phyloP scores from a whole-genome alignment of 2,888 invertebrate genomes.

The Blastobasis lacticolella region DNA sequence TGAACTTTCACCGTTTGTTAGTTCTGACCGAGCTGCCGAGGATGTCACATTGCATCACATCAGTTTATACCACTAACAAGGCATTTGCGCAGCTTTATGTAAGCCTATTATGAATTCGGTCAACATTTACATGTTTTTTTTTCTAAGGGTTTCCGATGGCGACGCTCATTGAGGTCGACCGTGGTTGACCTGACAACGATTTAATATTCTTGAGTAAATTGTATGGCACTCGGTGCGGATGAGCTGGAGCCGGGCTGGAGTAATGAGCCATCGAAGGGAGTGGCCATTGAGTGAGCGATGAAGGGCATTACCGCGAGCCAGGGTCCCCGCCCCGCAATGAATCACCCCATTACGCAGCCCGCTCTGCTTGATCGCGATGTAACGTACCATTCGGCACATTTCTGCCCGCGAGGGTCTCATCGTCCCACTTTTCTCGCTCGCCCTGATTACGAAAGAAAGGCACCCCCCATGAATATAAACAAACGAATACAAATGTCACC shows the following conservation, averaged over 20 bases:
- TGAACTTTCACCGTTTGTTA: constrained; percentile 67
- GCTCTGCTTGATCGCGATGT: constrained; percentile 21
- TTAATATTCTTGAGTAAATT: too few species aligned
- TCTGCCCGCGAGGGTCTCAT: constrained; percentile 1
- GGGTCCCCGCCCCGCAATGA: constrained; percentile 20
- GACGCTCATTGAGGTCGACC: constrained; percentile 3
- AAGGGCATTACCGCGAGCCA: constrained; percentile 23
- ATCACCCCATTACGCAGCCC: constrained; percentile 25
- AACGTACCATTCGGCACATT: constrained; percentile 22
- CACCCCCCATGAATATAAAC: background rate
- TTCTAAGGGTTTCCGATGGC: background rate
- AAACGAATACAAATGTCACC: background rate
- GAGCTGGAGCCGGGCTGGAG: too few species aligned
- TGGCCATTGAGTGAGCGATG: constrained; percentile 20
- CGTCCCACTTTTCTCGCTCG: constrained; percentile 1
- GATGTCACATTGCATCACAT: constrained; percentile 49
- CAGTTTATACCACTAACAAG: constrained; percentile 39
- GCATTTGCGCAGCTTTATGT: constrained; percentile 27
- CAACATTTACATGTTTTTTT: background rate
- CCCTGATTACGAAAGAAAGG: constrained; percentile 2
- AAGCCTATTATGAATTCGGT: constrained; percentile 16
- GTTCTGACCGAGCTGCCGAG: constrained; percentile 37
- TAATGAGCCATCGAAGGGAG: background rate
- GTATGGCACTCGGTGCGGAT: too few species aligned
- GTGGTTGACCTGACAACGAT: background rate